Evolutionary conservation across 1,140 invertebrate species (phyloP), one percentile per base, ranked within the genome.

Genomic region (Euura saliciscinereae): DNA sequence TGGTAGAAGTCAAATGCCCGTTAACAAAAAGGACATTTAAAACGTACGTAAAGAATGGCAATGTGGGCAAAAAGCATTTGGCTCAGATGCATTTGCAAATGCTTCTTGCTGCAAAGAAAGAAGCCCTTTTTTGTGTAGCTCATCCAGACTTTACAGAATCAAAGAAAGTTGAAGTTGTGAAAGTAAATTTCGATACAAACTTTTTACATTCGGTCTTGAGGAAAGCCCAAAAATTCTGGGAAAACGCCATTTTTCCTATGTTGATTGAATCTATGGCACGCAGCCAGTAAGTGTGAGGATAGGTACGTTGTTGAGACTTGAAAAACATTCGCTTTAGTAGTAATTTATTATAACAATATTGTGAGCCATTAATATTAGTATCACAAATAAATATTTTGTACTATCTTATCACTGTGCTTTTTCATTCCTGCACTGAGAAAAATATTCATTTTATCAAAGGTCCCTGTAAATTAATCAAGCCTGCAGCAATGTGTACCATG

Each of bases 1-100:
- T 82, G 2, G 68, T 85, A 4, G 81, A 83, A 80, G 69, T 86
- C 3, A 85, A 85, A 78, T 84, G 79, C 71, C 80, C 82, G 10
- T 68, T 67, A 5, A 79, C 46, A 46, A 78, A 44, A 73, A 77
- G 73, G 72, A 72, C 6, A 5, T 77, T 7, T 73, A 74, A 69
- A 75, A 78, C 64, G 28, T 78, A 28, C 73, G 44, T 77, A 51
- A 68, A 59, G 44, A 65, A 78, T 72, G 73, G 70, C 43, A 68
- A 78, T 73, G 76, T 80, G 3, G 72, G 3, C 51, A 42, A 65
- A 43, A 80, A 82, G 74, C 80, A 67, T 69, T 73, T 76, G 44
- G 76, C 78, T 4, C 82, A 84, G 69, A 74, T 82, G 44, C 76
- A 82, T 69, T 44, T 83, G n/a, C 80, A 85, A 73, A 85, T 84